phyloP scores from a whole-genome alignment of 2,797 vertebrate species.

The Poecile montanus region DNA sequence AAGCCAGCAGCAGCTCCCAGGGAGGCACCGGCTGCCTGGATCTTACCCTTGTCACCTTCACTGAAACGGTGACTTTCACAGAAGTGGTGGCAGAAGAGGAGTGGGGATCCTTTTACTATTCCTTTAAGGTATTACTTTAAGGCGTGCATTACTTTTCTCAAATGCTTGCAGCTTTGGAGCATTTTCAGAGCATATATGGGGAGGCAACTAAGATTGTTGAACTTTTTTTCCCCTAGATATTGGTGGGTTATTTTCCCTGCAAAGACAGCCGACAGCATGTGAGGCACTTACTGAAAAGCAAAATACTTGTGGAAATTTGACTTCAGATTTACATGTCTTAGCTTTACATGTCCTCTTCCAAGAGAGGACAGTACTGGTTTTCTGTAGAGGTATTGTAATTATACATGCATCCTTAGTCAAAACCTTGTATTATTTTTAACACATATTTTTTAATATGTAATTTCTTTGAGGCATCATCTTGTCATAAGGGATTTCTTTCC shows the following conservation, averaged over 20 bases:
- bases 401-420: not conserved
- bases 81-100: conserved; percentile 63
- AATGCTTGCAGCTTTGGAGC: not conserved
- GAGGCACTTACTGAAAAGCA: not conserved
- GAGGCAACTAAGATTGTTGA: not conserved
- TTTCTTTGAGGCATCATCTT: not conserved
- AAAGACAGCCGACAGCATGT: not conserved
- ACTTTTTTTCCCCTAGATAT: not conserved
- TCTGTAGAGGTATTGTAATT: not conserved
- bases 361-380: not conserved
- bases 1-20: conserved; percentile 37
- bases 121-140: conserved; percentile 78
- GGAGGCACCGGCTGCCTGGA: not conserved
- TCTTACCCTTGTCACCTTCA: conserved; percentile 51
- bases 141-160: conserved; percentile 13
- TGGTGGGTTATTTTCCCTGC: not conserved
- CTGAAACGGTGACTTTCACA: conserved; percentile 55
- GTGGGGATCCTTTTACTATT: conserved; percentile 76
- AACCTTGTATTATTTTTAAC: not conserved
- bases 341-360: not conserved
- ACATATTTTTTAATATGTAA: not conserved
- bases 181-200: not conserved
- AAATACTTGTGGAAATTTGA: not conserved
- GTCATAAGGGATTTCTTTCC: not conserved
- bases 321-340: not conserved